phyloP scores from a whole-genome alignment of 1,140 invertebrate genomes.

The Listronotus bonariensis region DNA sequence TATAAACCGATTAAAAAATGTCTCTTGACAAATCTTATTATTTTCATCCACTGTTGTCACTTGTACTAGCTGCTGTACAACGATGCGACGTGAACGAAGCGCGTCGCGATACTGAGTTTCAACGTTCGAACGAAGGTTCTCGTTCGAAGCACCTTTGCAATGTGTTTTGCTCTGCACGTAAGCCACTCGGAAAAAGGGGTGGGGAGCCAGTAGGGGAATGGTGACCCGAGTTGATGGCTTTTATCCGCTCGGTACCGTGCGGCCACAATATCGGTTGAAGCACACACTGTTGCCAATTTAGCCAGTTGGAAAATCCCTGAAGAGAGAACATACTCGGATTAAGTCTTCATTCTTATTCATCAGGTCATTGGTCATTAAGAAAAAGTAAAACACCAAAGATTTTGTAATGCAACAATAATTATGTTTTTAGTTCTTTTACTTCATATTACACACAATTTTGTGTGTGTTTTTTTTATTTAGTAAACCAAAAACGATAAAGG shows the following conservation, averaged over 20 bases:
- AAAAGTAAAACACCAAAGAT: no score
- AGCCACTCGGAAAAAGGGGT: constrained; percentile 37
- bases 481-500: no score
- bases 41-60: constrained; percentile 14
- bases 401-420: no score
- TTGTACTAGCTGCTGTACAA: constrained; percentile 3
- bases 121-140: constrained; percentile 13
- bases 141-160: constrained; percentile 28
- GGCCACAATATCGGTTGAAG: constrained; percentile 56
- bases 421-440: no score
- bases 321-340: no score
- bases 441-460: no score
- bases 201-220: constrained; percentile 48
- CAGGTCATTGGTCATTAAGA: no score
- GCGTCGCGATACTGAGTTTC: constrained; percentile 21
- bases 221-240: constrained; percentile 49
- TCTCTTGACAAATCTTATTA: not conserved
- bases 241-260: constrained; percentile 53
- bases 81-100: constrained; percentile 14
- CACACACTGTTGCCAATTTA: constrained; percentile 44
- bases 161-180: constrained; percentile 48
- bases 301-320: no score
- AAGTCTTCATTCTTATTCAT: no score
- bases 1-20: no score
- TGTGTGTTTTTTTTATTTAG: no score